Base-by-base conservation (phyloP, 2,797 vertebrate species). In the Pyrocephalus nanus region DNA sequence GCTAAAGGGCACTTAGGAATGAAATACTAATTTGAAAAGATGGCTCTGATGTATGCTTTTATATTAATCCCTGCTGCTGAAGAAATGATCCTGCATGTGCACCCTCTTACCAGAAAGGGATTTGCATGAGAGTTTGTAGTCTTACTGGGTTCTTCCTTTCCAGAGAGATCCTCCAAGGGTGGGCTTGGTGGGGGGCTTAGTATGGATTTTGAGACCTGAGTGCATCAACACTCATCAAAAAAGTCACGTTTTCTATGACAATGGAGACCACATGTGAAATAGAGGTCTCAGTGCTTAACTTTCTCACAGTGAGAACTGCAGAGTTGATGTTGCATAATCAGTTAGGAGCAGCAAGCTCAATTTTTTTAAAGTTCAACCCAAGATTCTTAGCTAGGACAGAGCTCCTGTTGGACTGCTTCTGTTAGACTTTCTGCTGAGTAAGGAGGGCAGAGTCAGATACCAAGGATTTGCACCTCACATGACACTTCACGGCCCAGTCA, bases 1-100 rank as follows among this genome's bases (percentile, higher is more conserved):
- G 48, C 71, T 87, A 71, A 93, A 83, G 82, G 77, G 40, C 75
- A 60, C 72, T 92, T 69, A 60, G 54, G 55, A 86, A 80, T 32
- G 40, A 93, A 91, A 73, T 23, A 45, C 58, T 92, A 72, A 80
- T 95, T 95, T 87, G 69, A 91, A 88, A 84, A 81, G 53, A 76
- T 1, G 5, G 13, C 11, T 88, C 40, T 72, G 14, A 40, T 65
- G 6, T 17, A 16, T 70, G 43, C 26, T 73, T 90, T 92, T 55
- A 22, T 55, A 73, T 86, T 92, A 95, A 86, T 14, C 16, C 29
- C 20, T 62, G 38, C n/a, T 70, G 32, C 15, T 62, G 67, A 65
- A 79, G 84, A 30, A 0, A 29, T 34, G 45, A 80, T 53, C 32
- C 29, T 64, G 25, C 21, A 9, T 34, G 34, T 42, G 26, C 29